phyloP scores from a whole-genome alignment of 2,888 invertebrate species.

The Chymomyza caudatula region DNA sequence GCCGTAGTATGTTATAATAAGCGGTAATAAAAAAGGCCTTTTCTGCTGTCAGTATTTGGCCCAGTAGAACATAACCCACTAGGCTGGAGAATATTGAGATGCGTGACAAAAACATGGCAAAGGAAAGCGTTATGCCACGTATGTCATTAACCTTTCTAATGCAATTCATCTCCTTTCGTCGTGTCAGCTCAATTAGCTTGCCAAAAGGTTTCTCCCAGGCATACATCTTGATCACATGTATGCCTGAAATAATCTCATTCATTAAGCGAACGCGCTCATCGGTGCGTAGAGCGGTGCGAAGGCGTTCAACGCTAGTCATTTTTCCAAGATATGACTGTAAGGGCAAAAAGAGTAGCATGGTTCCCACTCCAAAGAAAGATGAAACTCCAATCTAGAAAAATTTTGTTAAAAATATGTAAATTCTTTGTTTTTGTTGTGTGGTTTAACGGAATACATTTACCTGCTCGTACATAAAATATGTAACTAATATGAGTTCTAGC shows the following conservation, averaged over 20 bases:
- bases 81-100: conserved; percentile 92
- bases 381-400: conserved; percentile 79
- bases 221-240: conserved; percentile 97
- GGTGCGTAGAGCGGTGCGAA: conserved; percentile 89
- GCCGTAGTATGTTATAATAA: conserved; percentile 90
- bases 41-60: conserved; percentile 88
- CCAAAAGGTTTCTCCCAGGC: conserved; percentile 95
- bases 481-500: conserved; percentile 87
- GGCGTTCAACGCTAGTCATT: conserved; percentile 84
- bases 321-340: conserved; percentile 88
- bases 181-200: conserved; percentile 83
- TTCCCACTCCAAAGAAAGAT: conserved; percentile 80
- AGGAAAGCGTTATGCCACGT: conserved; percentile 86
- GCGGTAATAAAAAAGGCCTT: conserved; percentile 91
- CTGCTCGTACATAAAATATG: conserved; percentile 86
- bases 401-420: conserved; percentile 45
- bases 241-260: conserved; percentile 93
- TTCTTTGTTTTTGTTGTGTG: no score
- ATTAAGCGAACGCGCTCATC: conserved; percentile 94
- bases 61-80: conserved; percentile 85
- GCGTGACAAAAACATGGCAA: conserved; percentile 92
- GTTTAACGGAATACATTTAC: conserved; percentile 59
- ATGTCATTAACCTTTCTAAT: conserved; percentile 87
- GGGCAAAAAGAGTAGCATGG: conserved; percentile 84
- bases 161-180: conserved; percentile 81